phyloP scores from a whole-genome alignment of 2,113 vertebrate genomes.

The Strix uralensis region DNA sequence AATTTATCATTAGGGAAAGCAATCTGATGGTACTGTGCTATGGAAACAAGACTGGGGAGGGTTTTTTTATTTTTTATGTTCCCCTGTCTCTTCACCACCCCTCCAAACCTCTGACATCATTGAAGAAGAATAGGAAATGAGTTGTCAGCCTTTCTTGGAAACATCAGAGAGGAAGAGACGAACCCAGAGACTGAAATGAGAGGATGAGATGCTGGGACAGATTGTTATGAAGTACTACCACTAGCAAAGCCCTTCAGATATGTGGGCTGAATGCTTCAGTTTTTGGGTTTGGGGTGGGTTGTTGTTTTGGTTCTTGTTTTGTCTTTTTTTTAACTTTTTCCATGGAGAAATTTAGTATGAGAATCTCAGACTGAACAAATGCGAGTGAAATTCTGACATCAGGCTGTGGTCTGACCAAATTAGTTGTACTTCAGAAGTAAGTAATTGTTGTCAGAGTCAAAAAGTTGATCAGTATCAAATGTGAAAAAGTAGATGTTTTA shows the following conservation, averaged over 20 bases:
- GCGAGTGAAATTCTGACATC: not conserved
- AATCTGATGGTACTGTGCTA: not conserved
- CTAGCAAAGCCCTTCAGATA: not conserved
- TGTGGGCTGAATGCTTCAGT: not conserved
- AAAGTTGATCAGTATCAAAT: constrained; percentile 5
- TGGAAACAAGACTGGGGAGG: not conserved
- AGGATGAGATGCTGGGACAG: not conserved
- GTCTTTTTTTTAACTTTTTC: not conserved
- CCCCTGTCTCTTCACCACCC: not conserved
- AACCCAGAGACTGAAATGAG: not conserved
- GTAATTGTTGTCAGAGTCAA: not conserved
- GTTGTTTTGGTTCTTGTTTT: not conserved
- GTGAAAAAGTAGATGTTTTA: constrained; percentile 27
- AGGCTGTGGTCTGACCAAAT: not conserved
- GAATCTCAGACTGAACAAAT: not conserved
- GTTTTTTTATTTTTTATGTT: not conserved
- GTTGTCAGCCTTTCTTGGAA: not conserved
- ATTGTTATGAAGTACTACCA: not conserved
- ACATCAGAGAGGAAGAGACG: not conserved
- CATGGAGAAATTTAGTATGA: not conserved
- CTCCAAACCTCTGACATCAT: not conserved
- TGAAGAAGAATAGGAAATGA: not conserved
- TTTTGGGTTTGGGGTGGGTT: not conserved
- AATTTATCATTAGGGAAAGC: not conserved
- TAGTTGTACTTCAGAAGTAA: not conserved